Evolutionary conservation across 2,113 vertebrate genomes (phyloP).

Genomic region (Capreolus pygargus): DNA sequence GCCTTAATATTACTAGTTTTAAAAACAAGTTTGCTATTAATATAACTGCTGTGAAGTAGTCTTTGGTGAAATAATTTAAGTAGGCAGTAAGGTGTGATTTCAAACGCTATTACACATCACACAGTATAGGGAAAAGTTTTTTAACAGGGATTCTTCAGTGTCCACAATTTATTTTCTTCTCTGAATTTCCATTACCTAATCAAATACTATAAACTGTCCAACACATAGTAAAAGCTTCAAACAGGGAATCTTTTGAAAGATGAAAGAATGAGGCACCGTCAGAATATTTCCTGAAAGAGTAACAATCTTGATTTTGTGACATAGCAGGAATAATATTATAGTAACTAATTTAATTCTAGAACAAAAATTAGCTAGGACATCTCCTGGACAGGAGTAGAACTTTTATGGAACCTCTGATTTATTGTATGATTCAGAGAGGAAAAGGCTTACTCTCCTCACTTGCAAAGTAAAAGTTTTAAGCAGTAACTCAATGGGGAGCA

Average conservation of each 20-base stretch:
- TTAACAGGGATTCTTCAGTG: background rate
- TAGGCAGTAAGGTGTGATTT: conserved; percentile 9
- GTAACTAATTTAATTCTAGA: background rate
- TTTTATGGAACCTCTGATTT: background rate
- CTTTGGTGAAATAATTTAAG: conserved; percentile 15
- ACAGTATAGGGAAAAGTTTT: background rate
- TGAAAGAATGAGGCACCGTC: background rate
- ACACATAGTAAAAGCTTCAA: conserved; percentile 17
- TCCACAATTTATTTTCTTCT: conserved; percentile 4
- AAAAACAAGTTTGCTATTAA: conserved; percentile 23
- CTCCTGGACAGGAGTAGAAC: background rate
- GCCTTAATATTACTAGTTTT: background rate
- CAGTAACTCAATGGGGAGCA: background rate
- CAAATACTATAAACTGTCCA: background rate
- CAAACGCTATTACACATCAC: background rate
- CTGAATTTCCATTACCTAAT: conserved; percentile 26
- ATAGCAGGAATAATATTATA: background rate
- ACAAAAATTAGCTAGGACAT: background rate
- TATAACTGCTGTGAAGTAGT: conserved; percentile 12
- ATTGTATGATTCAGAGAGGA: background rate
- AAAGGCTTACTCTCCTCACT: background rate
- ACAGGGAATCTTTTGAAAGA: background rate
- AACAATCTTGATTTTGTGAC: background rate
- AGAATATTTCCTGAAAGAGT: background rate
- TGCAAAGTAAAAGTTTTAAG: background rate